Evolutionary conservation across 2,888 invertebrate species (phyloP).

Genomic region (Rotaria socialis): DNA sequence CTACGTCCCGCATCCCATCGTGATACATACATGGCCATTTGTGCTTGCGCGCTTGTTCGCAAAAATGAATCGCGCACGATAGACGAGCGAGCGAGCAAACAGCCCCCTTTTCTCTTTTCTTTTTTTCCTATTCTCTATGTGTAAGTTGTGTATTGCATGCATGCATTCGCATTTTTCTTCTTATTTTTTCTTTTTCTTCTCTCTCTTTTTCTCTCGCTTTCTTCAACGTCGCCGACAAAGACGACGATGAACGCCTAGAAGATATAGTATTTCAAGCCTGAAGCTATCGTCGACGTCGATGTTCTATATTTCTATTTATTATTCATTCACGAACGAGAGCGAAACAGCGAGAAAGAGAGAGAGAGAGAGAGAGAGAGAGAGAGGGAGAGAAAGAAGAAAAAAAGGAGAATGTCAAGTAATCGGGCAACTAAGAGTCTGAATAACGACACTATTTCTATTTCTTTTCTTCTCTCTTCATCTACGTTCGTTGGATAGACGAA

Average conservation of each 20-base stretch:
- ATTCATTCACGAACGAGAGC: neutral
- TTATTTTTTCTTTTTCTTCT: neutral
- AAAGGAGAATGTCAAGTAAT: constrained; percentile 25
- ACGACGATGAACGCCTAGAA: neutral
- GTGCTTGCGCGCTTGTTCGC: constrained; percentile 8
- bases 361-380: neutral
- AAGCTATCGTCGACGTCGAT: constrained; percentile 7
- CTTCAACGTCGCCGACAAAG: neutral
- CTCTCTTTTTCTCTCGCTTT: neutral
- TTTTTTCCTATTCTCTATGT: neutral
- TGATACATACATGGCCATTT: constrained; percentile 32
- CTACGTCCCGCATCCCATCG: neutral
- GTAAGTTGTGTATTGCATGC: neutral
- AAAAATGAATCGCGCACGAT: constrained; percentile 28
- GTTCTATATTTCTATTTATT: neutral
- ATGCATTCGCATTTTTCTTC: neutral
- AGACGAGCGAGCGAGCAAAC: constrained; percentile 15
- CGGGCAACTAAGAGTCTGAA: constrained; percentile 5
- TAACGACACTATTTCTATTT: neutral
- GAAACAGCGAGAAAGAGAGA: neutral
- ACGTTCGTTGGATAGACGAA: neutral
- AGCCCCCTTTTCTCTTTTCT: constrained; percentile 14
- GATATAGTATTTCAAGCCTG: constrained; percentile 22
- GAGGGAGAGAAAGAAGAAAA: neutral
- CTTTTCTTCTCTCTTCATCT: neutral